These are phyloP conservation scores for Eristalis tenax DNA, from an alignment of 2,888 invertebrate genomes.

Conservation along the genomic window DNA sequence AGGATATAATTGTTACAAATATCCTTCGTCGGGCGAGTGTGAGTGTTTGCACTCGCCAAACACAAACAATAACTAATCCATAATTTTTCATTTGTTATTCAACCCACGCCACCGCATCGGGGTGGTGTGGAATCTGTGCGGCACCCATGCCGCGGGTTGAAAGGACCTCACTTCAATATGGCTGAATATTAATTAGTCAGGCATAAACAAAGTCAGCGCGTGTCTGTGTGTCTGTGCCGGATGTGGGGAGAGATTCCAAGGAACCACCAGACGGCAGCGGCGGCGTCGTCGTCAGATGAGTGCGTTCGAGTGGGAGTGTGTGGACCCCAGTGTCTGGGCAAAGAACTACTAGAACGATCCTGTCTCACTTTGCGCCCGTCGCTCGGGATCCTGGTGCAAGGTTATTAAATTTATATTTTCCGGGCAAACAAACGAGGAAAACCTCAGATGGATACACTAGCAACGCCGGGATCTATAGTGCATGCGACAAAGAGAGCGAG, in stretches of 20 bases:
- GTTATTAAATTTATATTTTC: conserved; percentile 71
- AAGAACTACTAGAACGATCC: conserved; percentile 25
- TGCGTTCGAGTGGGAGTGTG: conserved; percentile 4
- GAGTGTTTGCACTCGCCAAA: conserved; percentile 60
- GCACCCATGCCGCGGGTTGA: conserved; percentile 1
- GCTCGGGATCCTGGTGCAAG: conserved; percentile 46
- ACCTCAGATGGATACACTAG: conserved; percentile 10
- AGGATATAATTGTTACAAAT: conserved; percentile 69
- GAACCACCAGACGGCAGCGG: conserved; percentile 13
- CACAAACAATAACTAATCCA: conserved; percentile 71
- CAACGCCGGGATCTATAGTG: neutral
- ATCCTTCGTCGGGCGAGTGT: conserved; percentile 36
- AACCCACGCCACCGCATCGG: conserved; percentile 40
- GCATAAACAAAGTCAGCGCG: conserved; percentile 59
- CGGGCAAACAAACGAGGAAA: conserved; percentile 60
- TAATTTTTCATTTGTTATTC: conserved; percentile 71
- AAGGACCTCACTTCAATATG: conserved; percentile 62
- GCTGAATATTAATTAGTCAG: conserved; percentile 71
- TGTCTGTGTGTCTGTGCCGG: conserved; percentile 11
- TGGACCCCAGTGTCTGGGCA: conserved; percentile 50
- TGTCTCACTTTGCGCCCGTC: neutral
- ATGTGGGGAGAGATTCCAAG: conserved; percentile 14
- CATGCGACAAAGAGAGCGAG: neutral
- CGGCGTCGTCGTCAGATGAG: neutral
- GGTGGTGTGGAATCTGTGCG: no score